Base-by-base conservation (phyloP, 2,888 invertebrate genomes). In the Homarus gammarus region DNA sequence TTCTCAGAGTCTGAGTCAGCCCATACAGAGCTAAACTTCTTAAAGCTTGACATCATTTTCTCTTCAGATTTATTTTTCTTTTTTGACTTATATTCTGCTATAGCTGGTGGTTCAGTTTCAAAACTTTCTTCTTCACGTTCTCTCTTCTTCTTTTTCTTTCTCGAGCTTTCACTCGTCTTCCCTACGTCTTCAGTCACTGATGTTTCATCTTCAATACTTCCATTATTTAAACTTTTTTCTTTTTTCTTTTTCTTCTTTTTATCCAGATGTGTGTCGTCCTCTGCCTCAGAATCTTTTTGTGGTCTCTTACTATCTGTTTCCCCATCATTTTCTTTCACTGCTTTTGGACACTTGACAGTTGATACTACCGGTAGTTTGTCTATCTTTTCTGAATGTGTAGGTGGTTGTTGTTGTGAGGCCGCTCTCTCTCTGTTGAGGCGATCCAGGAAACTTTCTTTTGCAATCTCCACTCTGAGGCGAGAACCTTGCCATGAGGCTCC, bases 401-500 rank as follows among this genome's bases (percentile, higher is more conserved):
- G 27, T 49, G 44, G n/a, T 3, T 49, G 15, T 38, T 51, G 77
- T 15, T 82, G 56, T 18, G 2, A n/a, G 18, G 82, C 44, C 18
- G 70, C 88, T 72, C 90, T 31, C 72, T 92, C 92, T 61, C 90
- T 86, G 27, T 89, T 89, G 49, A 92, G 75, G 8, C 90, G 82
- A 18, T 92, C 92, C 18, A 92, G 64, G 68, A 92, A 92, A 72
- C 90, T 92, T 75, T 92, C 92, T 51, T 89, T 87, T 3, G 92
- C 92, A 68, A 51, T 49, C 49, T 92, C 90, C n/a, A 92, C 92
- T 33, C 86, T 85, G 1, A 92, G 18, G 0, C 72, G 56, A 18
- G 89, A 85, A 22, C 90, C 90, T 38, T 61, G 44, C 81, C 84
- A 79, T 12, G 79, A 64, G 22, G 51, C 33, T 15, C 92, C 92